Base-by-base conservation (phyloP, 2,797 vertebrate species). In the Varecia variegata region DNA sequence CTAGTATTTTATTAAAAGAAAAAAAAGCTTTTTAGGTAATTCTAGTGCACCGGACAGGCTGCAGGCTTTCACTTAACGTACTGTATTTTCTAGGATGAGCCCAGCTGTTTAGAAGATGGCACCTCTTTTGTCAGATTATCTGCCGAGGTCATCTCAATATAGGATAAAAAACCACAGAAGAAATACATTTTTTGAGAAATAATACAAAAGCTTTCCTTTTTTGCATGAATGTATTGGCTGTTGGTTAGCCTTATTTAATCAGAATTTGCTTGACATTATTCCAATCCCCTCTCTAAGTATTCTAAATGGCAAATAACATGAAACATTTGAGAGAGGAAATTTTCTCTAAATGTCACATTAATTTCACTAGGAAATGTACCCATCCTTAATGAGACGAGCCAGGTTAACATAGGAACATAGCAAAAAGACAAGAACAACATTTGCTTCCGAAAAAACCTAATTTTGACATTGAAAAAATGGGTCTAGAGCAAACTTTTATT, bases 201-300 rank as follows among this genome's bases (percentile, higher is more conserved):
- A 97, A 97, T 74, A 35, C 93, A 96, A 94, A n/a, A 79, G 27
- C 13, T 96, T 95, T 95, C 88, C 27, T 97, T 97, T 98, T 97
- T 90, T 89, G 79, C 94, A 96, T 30, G 82, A 97, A 93, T 96
- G 52, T 71, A 81, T 77, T 96, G 95, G 83, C 94, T 98, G 96
- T 94, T 92, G 95, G 73, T 97, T 97, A 94, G 94, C 77, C 96
- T 98, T 98, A 98, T 97, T 98, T 98, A 98, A 97, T 97, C 38
- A 86, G 97, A 98, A 95, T 96, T 98, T 97, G 87, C 93, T 97
- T 98, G 95, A 98, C 97, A 97, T 98, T 98, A 97, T 98, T 98
- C 96, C 88, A 97, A 95, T 93, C 94, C 90, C 92, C 79, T 95
- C 74, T 96, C 77, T 96, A 97, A 97, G 95, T 96, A 96, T 97